A percentile compares a stretch with the other conserved stretches of the same genome.
These are phyloP conservation scores for Uloborus plumipes DNA, from an alignment of 2,888 invertebrate genomes.

Conservation along the genomic window DNA sequence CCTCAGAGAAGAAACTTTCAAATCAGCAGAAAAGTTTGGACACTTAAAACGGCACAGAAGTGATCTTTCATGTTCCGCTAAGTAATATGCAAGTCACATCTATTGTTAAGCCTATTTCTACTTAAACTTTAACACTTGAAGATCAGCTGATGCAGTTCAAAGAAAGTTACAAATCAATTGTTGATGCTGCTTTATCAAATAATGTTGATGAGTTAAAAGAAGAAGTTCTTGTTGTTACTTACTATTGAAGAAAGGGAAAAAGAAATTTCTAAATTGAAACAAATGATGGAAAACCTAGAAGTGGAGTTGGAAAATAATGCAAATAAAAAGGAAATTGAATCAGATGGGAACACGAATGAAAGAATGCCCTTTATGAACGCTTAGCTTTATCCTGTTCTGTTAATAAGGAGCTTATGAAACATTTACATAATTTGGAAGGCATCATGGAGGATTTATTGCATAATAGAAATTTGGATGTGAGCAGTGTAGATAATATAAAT, in stretches of 20 bases:
- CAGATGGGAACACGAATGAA: constrained; percentile 17
- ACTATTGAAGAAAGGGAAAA: constrained; percentile 46
- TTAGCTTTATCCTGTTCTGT: constrained; percentile 28
- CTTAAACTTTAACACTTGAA: too few relatives aligned
- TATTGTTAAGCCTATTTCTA: too few relatives aligned
- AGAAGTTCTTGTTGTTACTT: constrained; percentile 43
- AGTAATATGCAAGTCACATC: too few relatives aligned
- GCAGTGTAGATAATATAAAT: constrained; percentile 28
- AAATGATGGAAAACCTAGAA: constrained; percentile 14
- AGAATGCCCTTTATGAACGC: constrained; percentile 19
- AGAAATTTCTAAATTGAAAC: constrained; percentile 25
- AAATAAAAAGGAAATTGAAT: not conserved
- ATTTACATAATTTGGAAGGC: constrained; percentile 25
- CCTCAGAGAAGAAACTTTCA: too few relatives aligned
- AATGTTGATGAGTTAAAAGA: constrained; percentile 45
- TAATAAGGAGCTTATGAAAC: constrained; percentile 43
- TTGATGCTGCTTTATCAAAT: constrained; percentile 22
- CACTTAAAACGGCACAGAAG: too few relatives aligned
- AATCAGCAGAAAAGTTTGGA: too few relatives aligned
- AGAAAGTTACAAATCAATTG: constrained; percentile 11
- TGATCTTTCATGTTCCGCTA: too few relatives aligned
- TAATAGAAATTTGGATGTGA: constrained; percentile 24
- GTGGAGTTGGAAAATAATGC: constrained; percentile 8
- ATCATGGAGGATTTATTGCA: constrained; percentile 51
- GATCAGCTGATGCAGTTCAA: constrained; percentile 20